Evolutionary conservation across 2,888 invertebrate species (phyloP).

Genomic region (Sinohyriopsis cumingii): DNA sequence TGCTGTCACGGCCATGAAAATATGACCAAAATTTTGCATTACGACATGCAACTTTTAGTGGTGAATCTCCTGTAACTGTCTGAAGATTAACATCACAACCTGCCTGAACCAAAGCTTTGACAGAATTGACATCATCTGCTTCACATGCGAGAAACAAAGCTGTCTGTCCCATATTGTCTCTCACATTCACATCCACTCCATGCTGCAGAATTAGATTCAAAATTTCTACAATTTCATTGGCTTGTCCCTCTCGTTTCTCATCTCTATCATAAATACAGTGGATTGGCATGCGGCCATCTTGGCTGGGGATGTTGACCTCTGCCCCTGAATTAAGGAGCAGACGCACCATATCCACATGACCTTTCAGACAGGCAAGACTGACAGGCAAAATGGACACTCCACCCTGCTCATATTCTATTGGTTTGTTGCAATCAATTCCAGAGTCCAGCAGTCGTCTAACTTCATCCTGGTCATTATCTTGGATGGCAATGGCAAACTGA

Average conservation of each 20-base stretch:
- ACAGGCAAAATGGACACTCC: constrained; percentile 32
- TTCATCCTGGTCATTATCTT: too few relatives aligned
- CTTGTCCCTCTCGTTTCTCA: constrained; percentile 41
- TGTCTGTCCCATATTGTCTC: constrained; percentile 57
- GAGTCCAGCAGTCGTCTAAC: neutral
- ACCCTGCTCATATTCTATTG: neutral
- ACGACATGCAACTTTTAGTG: constrained; percentile 58
- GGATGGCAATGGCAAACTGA: too few relatives aligned
- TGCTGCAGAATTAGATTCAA: constrained; percentile 42
- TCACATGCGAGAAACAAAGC: constrained; percentile 57
- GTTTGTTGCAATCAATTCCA: constrained; percentile 4
- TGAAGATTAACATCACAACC: constrained; percentile 56
- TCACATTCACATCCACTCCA: constrained; percentile 47
- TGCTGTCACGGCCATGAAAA: constrained; percentile 49
- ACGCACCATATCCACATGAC: constrained; percentile 41
- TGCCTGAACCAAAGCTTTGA: constrained; percentile 42
- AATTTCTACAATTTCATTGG: constrained; percentile 42
- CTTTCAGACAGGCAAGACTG: constrained; percentile 47
- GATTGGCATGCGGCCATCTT: constrained; percentile 55
- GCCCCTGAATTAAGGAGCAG: constrained; percentile 43
- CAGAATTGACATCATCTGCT: constrained; percentile 53
- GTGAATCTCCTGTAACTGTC: constrained; percentile 55
- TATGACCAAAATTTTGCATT: constrained; percentile 64
- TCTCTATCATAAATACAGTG: constrained; percentile 54
- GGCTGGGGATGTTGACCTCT: constrained; percentile 40